These are phyloP conservation scores for Protobothrops flavoviridis DNA, from an alignment of 2,113 vertebrate species.

Conservation along the genomic window DNA sequence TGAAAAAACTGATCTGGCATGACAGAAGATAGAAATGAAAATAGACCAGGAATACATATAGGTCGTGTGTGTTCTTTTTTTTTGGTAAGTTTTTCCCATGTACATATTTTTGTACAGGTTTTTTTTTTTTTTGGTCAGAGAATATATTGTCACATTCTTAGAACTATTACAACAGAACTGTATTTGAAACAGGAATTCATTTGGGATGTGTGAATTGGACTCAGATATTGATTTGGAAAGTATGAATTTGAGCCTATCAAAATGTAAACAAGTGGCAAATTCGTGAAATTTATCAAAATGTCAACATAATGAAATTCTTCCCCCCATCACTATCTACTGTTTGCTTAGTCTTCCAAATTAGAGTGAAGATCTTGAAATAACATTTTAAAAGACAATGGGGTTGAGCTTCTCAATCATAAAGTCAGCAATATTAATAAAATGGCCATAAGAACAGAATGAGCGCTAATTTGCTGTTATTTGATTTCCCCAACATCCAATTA, in stretches of 20 bases:
- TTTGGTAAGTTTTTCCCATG: not conserved
- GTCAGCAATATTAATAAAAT: not conserved
- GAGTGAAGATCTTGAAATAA: not conserved
- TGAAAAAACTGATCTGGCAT: not conserved
- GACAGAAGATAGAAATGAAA: not conserved
- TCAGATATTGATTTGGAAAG: not conserved
- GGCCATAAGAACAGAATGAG: not conserved
- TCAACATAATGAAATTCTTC: not conserved
- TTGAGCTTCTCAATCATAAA: not conserved
- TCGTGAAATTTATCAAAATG: not conserved
- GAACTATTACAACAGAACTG: not conserved
- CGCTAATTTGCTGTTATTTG: not conserved
- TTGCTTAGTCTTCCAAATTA: not conserved
- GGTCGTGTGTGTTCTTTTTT: not conserved
- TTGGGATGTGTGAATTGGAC: not conserved
- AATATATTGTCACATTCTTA: not conserved
- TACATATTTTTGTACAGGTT: not conserved
- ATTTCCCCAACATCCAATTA: not conserved
- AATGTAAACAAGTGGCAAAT: not conserved
- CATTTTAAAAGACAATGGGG: not conserved
- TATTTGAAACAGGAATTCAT: not conserved
- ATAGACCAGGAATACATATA: not conserved
- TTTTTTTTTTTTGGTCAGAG: not conserved
- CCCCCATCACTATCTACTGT: not conserved
- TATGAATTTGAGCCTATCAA: not conserved